A percentile compares a stretch with the other conserved stretches of the same genome.
Evolutionary conservation across 2,888 invertebrate species (phyloP).

Genomic region (Choreutis nemorana): DNA sequence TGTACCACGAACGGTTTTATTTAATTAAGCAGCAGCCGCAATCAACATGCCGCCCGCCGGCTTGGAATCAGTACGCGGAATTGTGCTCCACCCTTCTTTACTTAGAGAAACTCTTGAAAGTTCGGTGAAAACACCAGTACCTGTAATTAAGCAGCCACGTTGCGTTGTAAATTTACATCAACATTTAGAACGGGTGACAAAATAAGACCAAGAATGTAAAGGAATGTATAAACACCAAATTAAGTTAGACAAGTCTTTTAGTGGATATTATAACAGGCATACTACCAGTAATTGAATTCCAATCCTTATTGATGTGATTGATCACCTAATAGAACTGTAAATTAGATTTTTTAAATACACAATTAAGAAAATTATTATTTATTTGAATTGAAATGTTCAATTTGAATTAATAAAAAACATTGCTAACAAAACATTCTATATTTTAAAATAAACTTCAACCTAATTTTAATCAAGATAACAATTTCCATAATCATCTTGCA

Average conservation of each 20-base stretch:
- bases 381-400: background rate
- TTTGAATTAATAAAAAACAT: background rate
- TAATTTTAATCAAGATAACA: constrained; percentile 17
- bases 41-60: constrained; percentile 30
- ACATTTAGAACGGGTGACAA: too few species aligned
- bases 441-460: constrained; percentile 6
- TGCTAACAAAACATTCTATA: constrained; percentile 3
- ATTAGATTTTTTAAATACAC: background rate
- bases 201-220: too few species aligned
- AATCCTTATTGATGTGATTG: background rate
- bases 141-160: too few species aligned
- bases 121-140: too few species aligned
- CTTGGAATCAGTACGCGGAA: constrained; percentile 16
- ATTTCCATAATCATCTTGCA: constrained; percentile 24
- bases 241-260: too few species aligned
- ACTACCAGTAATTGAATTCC: background rate
- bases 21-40: constrained; percentile 44
- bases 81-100: constrained; percentile 2
- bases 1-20: constrained; percentile 45
- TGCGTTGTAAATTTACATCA: too few species aligned
- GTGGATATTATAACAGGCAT: background rate
- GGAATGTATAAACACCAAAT: too few species aligned
- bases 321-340: background rate
- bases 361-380: background rate
- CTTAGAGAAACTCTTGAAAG: too few species aligned